Conservation (phyloP, 2,888 invertebrate genomes). For the Heterodera filipjevi region DNA sequence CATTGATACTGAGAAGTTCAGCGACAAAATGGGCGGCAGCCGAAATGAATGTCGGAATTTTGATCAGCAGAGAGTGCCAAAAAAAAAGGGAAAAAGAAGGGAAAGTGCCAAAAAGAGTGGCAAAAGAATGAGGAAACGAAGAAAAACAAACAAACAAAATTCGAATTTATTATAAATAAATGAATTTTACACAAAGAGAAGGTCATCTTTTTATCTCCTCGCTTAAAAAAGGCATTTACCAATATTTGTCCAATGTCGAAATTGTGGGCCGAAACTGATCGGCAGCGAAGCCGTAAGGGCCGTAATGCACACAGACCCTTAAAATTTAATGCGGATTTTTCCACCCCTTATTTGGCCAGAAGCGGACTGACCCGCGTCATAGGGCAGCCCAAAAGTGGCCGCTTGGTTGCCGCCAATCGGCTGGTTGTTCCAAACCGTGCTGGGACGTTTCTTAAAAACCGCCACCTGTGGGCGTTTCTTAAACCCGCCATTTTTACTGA, state of each 20-base stretch:
- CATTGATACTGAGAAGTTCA: background rate
- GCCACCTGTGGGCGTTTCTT: no score
- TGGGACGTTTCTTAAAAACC: no score
- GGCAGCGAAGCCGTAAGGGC: conserved; percentile 60
- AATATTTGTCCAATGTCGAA: conserved; percentile 51
- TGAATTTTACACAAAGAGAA: no score
- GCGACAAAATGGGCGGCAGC: background rate
- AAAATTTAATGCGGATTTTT: background rate
- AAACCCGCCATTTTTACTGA: no score
- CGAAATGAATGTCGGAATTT: no score
- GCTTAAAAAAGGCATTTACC: background rate
- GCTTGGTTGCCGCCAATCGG: conserved; percentile 57
- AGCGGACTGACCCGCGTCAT: conserved; percentile 53
- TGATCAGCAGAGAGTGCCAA: no score
- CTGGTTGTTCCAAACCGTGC: conserved; percentile 62
- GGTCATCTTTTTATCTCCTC: no score
- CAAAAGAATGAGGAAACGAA: background rate
- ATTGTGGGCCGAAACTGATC: conserved; percentile 61
- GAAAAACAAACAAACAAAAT: background rate
- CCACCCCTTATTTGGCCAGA: no score
- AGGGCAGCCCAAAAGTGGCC: conserved; percentile 58
- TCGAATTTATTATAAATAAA: background rate
- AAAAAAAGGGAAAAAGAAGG: background rate
- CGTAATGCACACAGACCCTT: conserved; percentile 63
- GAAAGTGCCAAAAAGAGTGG: background rate